Evolutionary conservation across 2,888 invertebrate species (phyloP).

Genomic region (Hyppa rectilinea): DNA sequence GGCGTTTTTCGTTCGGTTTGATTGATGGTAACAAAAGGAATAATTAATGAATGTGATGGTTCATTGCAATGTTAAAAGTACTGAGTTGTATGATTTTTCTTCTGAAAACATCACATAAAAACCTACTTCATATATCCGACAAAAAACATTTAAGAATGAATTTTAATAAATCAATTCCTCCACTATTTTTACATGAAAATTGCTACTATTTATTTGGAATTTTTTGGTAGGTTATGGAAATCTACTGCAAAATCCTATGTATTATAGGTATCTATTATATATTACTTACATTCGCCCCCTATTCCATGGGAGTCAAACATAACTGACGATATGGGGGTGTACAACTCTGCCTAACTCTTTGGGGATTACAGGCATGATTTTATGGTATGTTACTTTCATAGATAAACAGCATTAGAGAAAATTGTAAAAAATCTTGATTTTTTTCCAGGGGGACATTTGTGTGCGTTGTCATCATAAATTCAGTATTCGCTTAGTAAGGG

Average conservation of each 20-base stretch:
- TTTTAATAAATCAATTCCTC: background rate
- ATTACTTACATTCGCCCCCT: too few species aligned
- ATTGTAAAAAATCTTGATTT: too few species aligned
- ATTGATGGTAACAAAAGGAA: background rate
- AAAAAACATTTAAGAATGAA: background rate
- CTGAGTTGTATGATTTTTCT: background rate
- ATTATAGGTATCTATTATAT: background rate
- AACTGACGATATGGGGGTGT: too few species aligned
- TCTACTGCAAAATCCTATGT: background rate
- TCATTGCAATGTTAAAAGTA: background rate
- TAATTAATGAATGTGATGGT: background rate
- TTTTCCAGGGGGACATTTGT: background rate
- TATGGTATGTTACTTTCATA: too few species aligned
- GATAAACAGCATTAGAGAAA: too few species aligned
- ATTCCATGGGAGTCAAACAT: too few species aligned
- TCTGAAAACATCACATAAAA: background rate
- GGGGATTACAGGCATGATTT: too few species aligned
- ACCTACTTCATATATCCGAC: background rate
- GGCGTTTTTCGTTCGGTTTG: background rate
- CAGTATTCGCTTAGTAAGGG: too few species aligned
- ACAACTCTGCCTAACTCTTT: too few species aligned
- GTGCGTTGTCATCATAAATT: background rate
- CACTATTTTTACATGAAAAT: background rate
- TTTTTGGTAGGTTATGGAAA: background rate
- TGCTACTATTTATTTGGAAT: background rate